Evolutionary conservation across 2,113 vertebrate species (phyloP), one percentile per base, ranked within the genome.

Genomic region (Xyliphius kryptos): DNA sequence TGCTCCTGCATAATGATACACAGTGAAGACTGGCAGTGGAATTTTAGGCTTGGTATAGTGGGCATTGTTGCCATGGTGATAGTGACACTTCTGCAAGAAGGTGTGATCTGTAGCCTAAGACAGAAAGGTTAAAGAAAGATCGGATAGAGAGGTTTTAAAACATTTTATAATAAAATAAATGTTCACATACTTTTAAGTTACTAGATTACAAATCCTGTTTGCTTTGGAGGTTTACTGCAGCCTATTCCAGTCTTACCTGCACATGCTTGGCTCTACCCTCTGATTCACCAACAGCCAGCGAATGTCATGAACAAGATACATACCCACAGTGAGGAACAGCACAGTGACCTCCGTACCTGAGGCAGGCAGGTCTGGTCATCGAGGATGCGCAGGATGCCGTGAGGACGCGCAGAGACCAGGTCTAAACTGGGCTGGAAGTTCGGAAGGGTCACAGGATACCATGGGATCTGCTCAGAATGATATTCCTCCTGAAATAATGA

Each of bases 1-100:
- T 0, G 91, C 77, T 20, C 93, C 92, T 3, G 91, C 92, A 0
- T 90, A 90, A 76, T 97, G 95, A 14, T 87, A 87, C 69, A 97
- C 67, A 0, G 90, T 91, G 77, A 98, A 97, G 46, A 91, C 84
- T n/a, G 95, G 93, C 71, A 95, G 74, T 20, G 91, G 93, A 70
- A 91, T 82, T 74, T 88, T 92, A 65, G 95, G 92, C 72, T 94
- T 97, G 81, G 70, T 55, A 19, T 97, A 95, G 83, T 79, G 83
- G 0, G 80, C 83, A 63, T 82, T 92, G 56, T 83, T 82, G 1
- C 83, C 80, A 17, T 95, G 91, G 78, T 93, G 91, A 62, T 95
- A 95, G 76, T 95, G 94, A 82, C 93, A 97, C 75, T 96, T 97
- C 76, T 95, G 93, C 13, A 97, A 88, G 74, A 97, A 97, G 63